Evolutionary conservation across 1,140 invertebrate species (phyloP).

Genomic region (Onthophagus taurus): DNA sequence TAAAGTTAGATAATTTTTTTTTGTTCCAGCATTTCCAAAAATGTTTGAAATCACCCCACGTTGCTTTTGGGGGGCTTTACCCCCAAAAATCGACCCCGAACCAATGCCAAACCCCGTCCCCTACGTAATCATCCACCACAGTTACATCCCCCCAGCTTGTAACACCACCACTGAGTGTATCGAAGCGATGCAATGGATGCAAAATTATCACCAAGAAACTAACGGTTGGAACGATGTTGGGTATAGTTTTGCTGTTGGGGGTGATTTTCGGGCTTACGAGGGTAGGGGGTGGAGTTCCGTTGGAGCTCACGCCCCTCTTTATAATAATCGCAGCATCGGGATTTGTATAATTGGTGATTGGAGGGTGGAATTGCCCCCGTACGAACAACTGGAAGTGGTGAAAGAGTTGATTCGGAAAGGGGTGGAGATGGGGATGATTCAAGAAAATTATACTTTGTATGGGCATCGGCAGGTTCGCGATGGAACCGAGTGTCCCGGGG

Average conservation of each 20-base stretch:
- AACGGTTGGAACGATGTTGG: constrained; percentile 61
- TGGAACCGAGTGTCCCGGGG: constrained; percentile 60
- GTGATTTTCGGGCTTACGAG: constrained; percentile 64
- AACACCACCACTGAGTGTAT: constrained; percentile 41
- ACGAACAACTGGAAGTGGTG: constrained; percentile 48
- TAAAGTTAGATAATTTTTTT: too few relatives aligned
- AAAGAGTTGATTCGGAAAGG: constrained; percentile 53
- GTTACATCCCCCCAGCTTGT: constrained; percentile 52
- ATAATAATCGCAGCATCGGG: constrained; percentile 62
- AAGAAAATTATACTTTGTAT: constrained; percentile 51
- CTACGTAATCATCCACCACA: constrained; percentile 71
- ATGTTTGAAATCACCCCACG: constrained; percentile 46
- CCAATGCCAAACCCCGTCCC: constrained; percentile 51
- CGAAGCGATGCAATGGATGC: constrained; percentile 46
- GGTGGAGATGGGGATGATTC: constrained; percentile 48
- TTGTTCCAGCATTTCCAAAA: constrained; percentile 19
- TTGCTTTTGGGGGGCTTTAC: constrained; percentile 51
- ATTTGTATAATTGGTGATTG: constrained; percentile 64
- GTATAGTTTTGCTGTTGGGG: constrained; percentile 68
- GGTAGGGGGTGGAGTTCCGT: constrained; percentile 63
- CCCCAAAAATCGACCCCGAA: constrained; percentile 38
- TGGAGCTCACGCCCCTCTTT: constrained; percentile 61
- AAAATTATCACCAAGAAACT: constrained; percentile 45
- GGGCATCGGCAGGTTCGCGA: constrained; percentile 58
- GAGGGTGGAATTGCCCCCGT: constrained; percentile 49